Conservation (phyloP, 2,113 vertebrate species). For the Passer montanus region DNA sequence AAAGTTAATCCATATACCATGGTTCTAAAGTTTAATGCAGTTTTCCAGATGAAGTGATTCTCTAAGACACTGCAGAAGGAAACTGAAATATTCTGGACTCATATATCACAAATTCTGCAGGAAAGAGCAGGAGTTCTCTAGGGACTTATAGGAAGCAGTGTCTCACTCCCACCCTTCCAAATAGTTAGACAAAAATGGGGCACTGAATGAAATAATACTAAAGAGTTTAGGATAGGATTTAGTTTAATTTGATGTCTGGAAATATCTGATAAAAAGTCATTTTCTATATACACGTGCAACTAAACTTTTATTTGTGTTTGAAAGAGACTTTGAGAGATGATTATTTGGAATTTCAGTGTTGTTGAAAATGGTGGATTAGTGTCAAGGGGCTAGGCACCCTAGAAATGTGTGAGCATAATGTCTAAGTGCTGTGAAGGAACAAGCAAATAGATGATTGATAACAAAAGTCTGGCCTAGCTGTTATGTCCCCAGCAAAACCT, state of each 20-base stretch:
- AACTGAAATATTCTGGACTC: neutral
- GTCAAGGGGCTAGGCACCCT: neutral
- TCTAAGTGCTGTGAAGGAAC: neutral
- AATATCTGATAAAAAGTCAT: neutral
- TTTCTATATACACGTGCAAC: neutral
- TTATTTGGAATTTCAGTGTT: neutral
- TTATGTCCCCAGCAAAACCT: neutral
- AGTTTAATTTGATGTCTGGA: neutral
- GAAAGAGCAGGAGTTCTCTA: neutral
- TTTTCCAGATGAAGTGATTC: neutral
- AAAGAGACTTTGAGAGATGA: neutral
- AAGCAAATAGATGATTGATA: neutral
- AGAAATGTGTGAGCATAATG: neutral
- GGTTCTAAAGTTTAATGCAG: neutral
- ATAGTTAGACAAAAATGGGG: neutral
- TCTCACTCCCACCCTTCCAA: neutral
- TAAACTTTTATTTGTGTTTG: neutral
- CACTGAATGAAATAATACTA: neutral
- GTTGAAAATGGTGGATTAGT: neutral
- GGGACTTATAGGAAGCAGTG: neutral
- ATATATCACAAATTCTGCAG: neutral
- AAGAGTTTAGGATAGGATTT: neutral
- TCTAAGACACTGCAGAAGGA: neutral
- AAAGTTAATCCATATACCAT: neutral
- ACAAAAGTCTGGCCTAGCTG: neutral